These are phyloP conservation scores for Antennarius striatus DNA, from an alignment of 2,113 vertebrate genomes.

Conservation along the genomic window DNA sequence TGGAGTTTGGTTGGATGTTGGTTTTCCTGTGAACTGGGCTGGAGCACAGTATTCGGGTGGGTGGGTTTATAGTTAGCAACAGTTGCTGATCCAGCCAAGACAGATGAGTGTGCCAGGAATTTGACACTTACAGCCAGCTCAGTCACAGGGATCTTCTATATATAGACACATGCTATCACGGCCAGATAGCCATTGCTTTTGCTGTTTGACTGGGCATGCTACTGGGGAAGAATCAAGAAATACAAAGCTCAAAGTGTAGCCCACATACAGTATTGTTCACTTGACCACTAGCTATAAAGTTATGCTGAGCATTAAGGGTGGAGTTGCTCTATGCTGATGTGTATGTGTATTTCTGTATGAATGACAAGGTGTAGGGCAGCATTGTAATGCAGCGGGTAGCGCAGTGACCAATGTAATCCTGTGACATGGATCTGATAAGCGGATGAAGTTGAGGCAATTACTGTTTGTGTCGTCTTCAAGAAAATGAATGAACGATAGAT, in stretches of 20 bases:
- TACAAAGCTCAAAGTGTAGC: conserved; percentile 17
- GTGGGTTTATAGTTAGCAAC: conserved; percentile 83
- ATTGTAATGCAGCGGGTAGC: too few relatives aligned
- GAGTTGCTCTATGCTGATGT: too few relatives aligned
- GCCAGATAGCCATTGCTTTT: conserved; percentile 65
- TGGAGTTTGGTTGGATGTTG: conserved; percentile 63
- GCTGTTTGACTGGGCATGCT: conserved; percentile 28
- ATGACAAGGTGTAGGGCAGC: too few relatives aligned
- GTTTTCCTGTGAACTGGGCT: conserved; percentile 53
- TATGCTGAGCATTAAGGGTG: neutral
- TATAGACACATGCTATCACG: conserved; percentile 81
- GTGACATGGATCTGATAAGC: too few relatives aligned
- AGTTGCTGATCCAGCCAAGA: conserved; percentile 82
- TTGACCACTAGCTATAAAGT: neutral
- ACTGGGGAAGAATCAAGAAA: conserved; percentile 23
- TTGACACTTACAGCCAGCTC: conserved; percentile 79
- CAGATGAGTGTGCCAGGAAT: conserved; percentile 79
- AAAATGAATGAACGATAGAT: too few relatives aligned
- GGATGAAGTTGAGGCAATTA: too few relatives aligned
- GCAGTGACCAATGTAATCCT: too few relatives aligned
- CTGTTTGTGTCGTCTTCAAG: too few relatives aligned
- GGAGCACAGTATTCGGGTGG: conserved; percentile 48
- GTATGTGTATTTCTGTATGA: too few relatives aligned
- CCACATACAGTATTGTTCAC: conserved; percentile 23
- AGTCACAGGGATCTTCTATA: conserved; percentile 83